Base-by-base conservation (phyloP, 2,888 invertebrate genomes). In the Leuctra nigra region DNA sequence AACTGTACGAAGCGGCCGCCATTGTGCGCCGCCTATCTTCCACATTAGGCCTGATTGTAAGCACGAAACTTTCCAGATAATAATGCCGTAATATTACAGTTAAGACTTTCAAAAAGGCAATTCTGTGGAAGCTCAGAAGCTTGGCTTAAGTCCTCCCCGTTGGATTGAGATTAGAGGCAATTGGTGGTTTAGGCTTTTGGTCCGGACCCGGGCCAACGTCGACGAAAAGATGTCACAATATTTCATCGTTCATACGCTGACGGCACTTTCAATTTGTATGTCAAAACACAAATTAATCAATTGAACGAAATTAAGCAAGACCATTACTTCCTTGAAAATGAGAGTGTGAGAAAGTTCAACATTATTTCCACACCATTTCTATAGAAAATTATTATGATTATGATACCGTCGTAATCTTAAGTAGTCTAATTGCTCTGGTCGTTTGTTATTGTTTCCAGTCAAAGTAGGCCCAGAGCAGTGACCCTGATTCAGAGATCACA, bases 51-150 rank as follows among this genome's bases (percentile, higher is more conserved):
- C 18, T 35, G 20, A 50, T 50, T 35, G 35, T 35, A 35, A 33
- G 50, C 35, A 16, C 18, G 18, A 18, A 50, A 50, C 50, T 50
- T 50, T 50, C 35, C 4, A 50, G 50, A 50, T 50, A 50, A 50
- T 50, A 50, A 50, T 33, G 35, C 33, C 23, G 18, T n/a, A 50
- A 50, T 50, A 50, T 50, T 35, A 50, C 35, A 50, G 50, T 50
- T 50, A 50, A 50, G 35, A 50, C 50, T 50, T 50, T 35, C 50
- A 33, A 50, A 50, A 50, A 50, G 35, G 33, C 50, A 50, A 50
- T 50, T 50, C 33, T 29, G 50, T 13, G 18, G 33, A n/a, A n/a
- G 20, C 35, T 50, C 33, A 50, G 16, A 50, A 50, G 50, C 50
- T 41, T 11, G 11, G 41, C 41, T 41, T 44, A 44, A 44, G 44